Base-by-base conservation (phyloP, 1,140 invertebrate species). In the Araneus ventricosus region DNA sequence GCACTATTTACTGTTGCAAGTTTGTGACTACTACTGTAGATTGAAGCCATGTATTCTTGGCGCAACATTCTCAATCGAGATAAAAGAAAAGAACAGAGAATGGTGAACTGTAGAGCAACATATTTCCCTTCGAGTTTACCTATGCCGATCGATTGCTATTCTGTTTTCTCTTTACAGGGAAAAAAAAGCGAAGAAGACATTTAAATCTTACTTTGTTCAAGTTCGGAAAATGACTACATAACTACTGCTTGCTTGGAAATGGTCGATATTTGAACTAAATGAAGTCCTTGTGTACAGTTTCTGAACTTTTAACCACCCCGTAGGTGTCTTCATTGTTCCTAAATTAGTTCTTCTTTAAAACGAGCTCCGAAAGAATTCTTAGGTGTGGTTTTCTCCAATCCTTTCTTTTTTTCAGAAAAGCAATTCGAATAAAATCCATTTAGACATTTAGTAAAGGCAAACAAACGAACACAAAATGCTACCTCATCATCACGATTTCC, bases 381-480 rank as follows among this genome's bases (percentile, higher is more conserved):
- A 88, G 86, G 86, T 88, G 86, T 70, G 86, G 59, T 88, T n/a
- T 57, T 59, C 59, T 27, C 45, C 30, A 87, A 37, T 87, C 45
- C 82, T 59, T 52, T 52, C 17, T 52, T 52, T 17, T 52, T 14
- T 17, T n/a, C 39, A 61, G 37, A 67, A 88, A 88, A 67, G 86
- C n/a, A 57, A 45, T 88, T 88, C 86, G 59, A 67, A 88, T 70
- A n/a, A 39, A 88, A n/a, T 24, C 57, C n/a, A 24, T 61, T 67
- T 41, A 82, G 80, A 67, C 86, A 67, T 67, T 67, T 67, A 52
- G 84, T 27, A 34, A 59, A 24, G 8, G 86, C 67, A 67, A 61
- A 45, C 52, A 88, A 39, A 59, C 24, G 57, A 37, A 59, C 52
- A 59, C 45, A 84, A 27, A 86, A 37, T 57, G 86, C 57, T 67